Conservation (phyloP, 2,888 invertebrate species). For the Acronicta leporina region DNA sequence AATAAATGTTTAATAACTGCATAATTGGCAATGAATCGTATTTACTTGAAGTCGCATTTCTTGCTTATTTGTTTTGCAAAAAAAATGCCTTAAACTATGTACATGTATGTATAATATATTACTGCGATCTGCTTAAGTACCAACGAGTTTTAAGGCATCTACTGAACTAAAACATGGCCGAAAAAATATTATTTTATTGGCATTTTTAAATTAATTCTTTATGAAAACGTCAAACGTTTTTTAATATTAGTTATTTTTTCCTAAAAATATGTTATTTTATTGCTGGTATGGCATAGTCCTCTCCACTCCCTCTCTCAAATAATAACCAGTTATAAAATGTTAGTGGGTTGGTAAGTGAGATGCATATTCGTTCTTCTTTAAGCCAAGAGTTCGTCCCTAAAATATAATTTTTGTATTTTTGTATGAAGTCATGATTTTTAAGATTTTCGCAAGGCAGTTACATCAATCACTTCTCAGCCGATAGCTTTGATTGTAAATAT, state of each 20-base stretch:
- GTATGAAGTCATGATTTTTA: background rate
- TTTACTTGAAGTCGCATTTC: conserved; percentile 3
- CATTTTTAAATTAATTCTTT: background rate
- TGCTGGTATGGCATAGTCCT: background rate
- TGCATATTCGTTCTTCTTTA: background rate
- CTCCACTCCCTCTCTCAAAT: too few species aligned
- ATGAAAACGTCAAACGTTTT: conserved; percentile 35
- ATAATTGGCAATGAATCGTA: conserved; percentile 19
- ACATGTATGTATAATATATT: conserved; percentile 25
- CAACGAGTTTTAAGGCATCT: conserved; percentile 6
- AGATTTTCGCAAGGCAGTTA: conserved; percentile 9
- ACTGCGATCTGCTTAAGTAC: conserved; percentile 35
- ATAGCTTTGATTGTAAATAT: conserved; percentile 52
- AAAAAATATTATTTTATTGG: conserved; percentile 1
- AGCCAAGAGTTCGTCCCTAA: background rate
- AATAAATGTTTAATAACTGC: conserved; percentile 16
- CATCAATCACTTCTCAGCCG: conserved; percentile 7
- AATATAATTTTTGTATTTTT: background rate
- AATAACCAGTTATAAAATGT: too few species aligned
- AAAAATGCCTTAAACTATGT: conserved; percentile 2
- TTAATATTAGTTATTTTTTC: background rate
- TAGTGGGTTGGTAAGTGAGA: too few species aligned
- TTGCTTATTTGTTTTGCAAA: conserved; percentile 34
- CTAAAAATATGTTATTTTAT: background rate
- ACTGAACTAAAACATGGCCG: background rate